Evolutionary conservation across 2,797 vertebrate species (phyloP).

Genomic region (Pteronotus mesoamericanus): DNA sequence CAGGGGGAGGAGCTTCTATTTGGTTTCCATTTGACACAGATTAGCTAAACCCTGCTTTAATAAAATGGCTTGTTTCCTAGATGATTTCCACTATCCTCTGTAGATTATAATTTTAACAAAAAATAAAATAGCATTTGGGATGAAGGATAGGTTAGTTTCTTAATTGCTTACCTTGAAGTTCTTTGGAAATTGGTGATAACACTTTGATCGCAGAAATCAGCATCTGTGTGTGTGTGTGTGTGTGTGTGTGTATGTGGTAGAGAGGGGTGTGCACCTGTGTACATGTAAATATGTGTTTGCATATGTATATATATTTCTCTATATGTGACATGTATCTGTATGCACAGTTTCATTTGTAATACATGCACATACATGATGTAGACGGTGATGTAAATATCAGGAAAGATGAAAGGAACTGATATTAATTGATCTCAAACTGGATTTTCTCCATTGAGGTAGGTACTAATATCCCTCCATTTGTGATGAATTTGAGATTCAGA

Average conservation of each 20-base stretch:
- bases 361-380: not conserved
- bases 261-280: not conserved
- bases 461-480: not conserved
- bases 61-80: conserved; percentile 21
- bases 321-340: not conserved
- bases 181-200: conserved; percentile 13
- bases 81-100: conserved; percentile 7
- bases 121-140: not conserved
- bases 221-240: not conserved
- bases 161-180: not conserved
- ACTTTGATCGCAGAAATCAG: not conserved
- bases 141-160: not conserved
- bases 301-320: not conserved
- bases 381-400: not conserved
- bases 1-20: not conserved
- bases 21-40: not conserved
- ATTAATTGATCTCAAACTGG: not conserved
- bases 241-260: not conserved
- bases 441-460: not conserved
- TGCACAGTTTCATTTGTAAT: not conserved
- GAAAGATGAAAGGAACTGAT: not conserved
- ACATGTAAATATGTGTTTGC: not conserved
- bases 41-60: not conserved
- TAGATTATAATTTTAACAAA: not conserved
- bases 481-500: not conserved